phyloP scores from a whole-genome alignment of 2,113 vertebrate species.

The Isurus oxyrinchus region DNA sequence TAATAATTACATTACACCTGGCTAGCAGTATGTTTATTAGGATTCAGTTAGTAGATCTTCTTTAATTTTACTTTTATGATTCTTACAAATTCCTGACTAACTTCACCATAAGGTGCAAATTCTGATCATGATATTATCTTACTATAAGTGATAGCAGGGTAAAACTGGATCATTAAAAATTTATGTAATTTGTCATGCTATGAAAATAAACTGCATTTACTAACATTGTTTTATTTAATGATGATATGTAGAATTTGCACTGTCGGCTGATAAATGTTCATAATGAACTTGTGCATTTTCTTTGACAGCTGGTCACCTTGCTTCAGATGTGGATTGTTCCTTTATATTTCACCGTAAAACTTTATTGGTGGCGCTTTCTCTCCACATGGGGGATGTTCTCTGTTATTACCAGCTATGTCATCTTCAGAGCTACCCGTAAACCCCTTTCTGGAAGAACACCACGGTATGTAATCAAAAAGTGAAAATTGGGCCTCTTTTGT shows the following conservation, averaged over 20 bases:
- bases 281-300: slow-evolving; percentile 39
- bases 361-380: slow-evolving; percentile 63
- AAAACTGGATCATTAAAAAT: not conserved
- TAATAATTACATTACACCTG: not conserved
- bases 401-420: slow-evolving; percentile 55
- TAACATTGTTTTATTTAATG: slow-evolving; percentile 37
- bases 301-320: slow-evolving; percentile 58
- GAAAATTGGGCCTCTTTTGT: not conserved
- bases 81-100: not conserved
- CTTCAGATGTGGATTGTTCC: slow-evolving; percentile 63
- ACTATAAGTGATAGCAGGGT: not conserved
- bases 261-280: not conserved
- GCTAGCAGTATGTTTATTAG: not conserved
- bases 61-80: not conserved
- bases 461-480: slow-evolving; percentile 40
- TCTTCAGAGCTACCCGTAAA: slow-evolving; percentile 62
- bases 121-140: not conserved
- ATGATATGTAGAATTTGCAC: slow-evolving; percentile 34
- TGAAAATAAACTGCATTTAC: slow-evolving; percentile 13
- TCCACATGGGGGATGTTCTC: slow-evolving; percentile 61
- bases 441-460: slow-evolving; percentile 56
- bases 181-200: slow-evolving; percentile 18
- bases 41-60: not conserved
- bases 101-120: not conserved
- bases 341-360: slow-evolving; percentile 61